A percentile compares a stretch with the other conserved stretches of the same genome.
Evolutionary conservation across 2,888 invertebrate species (phyloP).

Genomic region (Eudasyphora cyanicolor): DNA sequence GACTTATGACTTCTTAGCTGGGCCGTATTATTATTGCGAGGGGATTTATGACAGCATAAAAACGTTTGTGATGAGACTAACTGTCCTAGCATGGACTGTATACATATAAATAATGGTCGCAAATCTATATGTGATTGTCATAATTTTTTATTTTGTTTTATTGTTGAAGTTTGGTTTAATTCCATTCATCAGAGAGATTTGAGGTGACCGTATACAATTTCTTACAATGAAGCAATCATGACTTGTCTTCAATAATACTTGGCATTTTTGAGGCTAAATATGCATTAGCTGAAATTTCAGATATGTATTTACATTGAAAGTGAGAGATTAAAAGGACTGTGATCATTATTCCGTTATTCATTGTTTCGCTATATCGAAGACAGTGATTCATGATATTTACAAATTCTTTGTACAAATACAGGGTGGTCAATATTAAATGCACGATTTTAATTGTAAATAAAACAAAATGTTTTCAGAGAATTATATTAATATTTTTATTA

Average conservation of each 20-base stretch:
- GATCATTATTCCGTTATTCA: too few species aligned
- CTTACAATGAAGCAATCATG: not conserved
- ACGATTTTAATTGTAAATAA: too few species aligned
- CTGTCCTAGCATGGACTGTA: conserved; percentile 23
- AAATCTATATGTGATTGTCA: not conserved
- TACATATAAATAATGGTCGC: not conserved
- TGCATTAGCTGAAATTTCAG: too few species aligned
- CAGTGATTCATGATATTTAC: too few species aligned
- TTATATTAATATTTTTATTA: too few species aligned
- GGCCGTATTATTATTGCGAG: conserved; percentile 21
- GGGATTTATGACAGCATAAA: not conserved
- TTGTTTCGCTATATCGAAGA: too few species aligned
- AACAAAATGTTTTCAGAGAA: too few species aligned
- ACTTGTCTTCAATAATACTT: not conserved
- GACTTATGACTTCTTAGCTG: conserved; percentile 54
- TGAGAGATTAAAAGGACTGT: too few species aligned
- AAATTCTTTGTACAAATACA: too few species aligned
- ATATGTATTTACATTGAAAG: too few species aligned
- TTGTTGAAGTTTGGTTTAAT: not conserved
- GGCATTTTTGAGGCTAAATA: too few species aligned
- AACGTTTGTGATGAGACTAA: not conserved
- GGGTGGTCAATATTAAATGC: too few species aligned
- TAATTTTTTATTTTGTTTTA: not conserved
- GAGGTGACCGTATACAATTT: not conserved
- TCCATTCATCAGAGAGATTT: not conserved